Percentiles rank a stretch among this genome's conserved stretches.
Conservation (phyloP, 2,888 invertebrate species). For the Lottia gigantea region DNA sequence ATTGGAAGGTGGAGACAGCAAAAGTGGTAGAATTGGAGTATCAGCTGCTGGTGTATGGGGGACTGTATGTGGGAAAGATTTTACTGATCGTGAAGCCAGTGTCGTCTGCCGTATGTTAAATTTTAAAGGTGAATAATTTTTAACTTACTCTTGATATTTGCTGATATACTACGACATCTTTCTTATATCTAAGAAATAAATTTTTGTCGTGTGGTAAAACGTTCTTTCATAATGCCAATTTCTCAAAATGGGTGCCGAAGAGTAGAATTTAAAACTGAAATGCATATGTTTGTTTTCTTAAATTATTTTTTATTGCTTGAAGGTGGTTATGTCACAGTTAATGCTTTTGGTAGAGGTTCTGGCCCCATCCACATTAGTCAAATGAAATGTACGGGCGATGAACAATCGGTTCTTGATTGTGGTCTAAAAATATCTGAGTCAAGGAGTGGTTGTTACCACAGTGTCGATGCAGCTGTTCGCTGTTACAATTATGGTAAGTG, state of each 20-base stretch:
- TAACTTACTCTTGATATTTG: too few species aligned
- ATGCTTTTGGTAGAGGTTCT: background rate
- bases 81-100: slow-evolving; percentile 77
- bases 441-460: background rate
- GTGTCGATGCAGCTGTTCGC: background rate
- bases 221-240: too few species aligned
- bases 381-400: background rate
- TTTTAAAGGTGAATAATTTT: background rate
- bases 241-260: too few species aligned
- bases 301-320: background rate
- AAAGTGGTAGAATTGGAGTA: slow-evolving; percentile 73
- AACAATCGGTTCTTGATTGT: background rate
- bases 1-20: too few species aligned
- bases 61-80: slow-evolving; percentile 78
- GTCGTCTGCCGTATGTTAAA: slow-evolving; percentile 67
- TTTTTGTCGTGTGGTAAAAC: too few species aligned
- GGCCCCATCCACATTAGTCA: background rate
- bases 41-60: slow-evolving; percentile 79
- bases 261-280: too few species aligned
- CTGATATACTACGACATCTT: too few species aligned
- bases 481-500: background rate
- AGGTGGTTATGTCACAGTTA: background rate
- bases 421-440: background rate
- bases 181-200: too few species aligned
- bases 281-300: background rate